Conservation (phyloP, 2,113 vertebrate genomes). For the Callopanchax toddi region DNA sequence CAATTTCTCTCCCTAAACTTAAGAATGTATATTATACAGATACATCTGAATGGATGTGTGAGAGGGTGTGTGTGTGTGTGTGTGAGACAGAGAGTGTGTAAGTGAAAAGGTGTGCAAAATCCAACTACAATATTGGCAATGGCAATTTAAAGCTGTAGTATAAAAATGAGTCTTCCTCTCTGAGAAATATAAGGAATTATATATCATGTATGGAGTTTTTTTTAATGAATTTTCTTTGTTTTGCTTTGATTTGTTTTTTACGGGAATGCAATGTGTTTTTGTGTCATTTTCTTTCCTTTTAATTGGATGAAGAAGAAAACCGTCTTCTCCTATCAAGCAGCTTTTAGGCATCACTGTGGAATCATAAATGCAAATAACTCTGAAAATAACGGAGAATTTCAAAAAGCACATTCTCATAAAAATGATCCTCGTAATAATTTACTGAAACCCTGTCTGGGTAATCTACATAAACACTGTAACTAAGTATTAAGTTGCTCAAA, state of each 20-base stretch:
- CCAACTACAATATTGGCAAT: slow-evolving; percentile 81
- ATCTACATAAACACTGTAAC: slow-evolving; percentile 50
- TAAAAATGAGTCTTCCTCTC: slow-evolving; percentile 90
- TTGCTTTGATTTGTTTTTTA: slow-evolving; percentile 35
- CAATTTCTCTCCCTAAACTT: slow-evolving; percentile 85
- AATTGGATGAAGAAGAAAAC: slow-evolving; percentile 58
- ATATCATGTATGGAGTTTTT: slow-evolving; percentile 67
- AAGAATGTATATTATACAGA: slow-evolving; percentile 90
- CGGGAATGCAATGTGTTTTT: slow-evolving; percentile 68
- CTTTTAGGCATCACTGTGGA: slow-evolving; percentile 83
- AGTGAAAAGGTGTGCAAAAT: slow-evolving; percentile 36
- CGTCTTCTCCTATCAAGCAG: slow-evolving; percentile 71
- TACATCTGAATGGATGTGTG: slow-evolving; percentile 60
- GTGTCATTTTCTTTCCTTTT: slow-evolving; percentile 39
- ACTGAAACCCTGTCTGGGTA: slow-evolving; percentile 45
- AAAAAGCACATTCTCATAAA: slow-evolving; percentile 67
- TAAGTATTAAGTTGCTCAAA: slow-evolving; percentile 58
- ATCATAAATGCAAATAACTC: slow-evolving; percentile 68
- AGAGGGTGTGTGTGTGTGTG: slow-evolving; percentile 18
- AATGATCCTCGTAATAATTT: slow-evolving; percentile 41
- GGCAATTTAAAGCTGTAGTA: slow-evolving; percentile 86
- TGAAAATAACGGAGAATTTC: slow-evolving; percentile 60
- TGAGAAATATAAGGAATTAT: slow-evolving; percentile 82
- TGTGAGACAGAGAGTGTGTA: background rate
- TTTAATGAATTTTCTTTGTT: slow-evolving; percentile 34